These are phyloP conservation scores for Urophycis tenuis DNA, from an alignment of 2,797 vertebrate genomes.

Conservation along the genomic window DNA sequence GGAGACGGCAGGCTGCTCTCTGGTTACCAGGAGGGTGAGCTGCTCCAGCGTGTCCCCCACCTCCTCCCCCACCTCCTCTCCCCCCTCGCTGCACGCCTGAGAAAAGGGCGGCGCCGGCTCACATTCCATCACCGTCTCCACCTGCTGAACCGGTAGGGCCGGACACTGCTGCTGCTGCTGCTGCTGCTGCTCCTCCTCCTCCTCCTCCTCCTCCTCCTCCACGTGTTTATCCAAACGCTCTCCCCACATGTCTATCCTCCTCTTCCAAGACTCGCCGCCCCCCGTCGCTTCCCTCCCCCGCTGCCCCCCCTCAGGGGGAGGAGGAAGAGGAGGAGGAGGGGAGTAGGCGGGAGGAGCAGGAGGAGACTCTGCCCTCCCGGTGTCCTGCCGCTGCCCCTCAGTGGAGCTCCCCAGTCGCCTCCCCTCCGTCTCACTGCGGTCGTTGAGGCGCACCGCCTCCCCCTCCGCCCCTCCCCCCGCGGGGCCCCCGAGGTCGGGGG, in stretches of 20 bases:
- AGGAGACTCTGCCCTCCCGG: not conserved
- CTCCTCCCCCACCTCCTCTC: conserved; percentile 29
- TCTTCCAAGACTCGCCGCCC: not conserved
- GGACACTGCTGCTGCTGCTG: conserved; percentile 7
- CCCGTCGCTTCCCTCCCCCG: not conserved
- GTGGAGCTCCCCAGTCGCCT: not conserved
- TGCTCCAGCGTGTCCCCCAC: not conserved
- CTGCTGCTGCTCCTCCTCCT: not conserved
- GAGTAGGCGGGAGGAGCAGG: not conserved
- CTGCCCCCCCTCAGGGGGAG: not conserved
- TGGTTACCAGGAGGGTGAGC: conserved; percentile 8
- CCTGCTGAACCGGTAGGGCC: conserved; percentile 55
- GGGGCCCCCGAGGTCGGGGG: not conserved
- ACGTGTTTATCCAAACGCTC: not conserved
- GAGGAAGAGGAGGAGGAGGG: not conserved
- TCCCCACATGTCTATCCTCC: conserved; percentile 6
- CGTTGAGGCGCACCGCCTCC: not conserved
- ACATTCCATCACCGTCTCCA: conserved; percentile 49
- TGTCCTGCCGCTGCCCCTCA: not conserved
- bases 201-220: not conserved
- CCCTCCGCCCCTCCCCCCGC: not conserved
- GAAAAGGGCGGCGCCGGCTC: conserved; percentile 37
- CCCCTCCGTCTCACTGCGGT: not conserved
- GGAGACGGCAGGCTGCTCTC: conserved; percentile 14
- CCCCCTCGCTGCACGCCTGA: conserved; percentile 7